Percentiles rank a stretch among this genome's conserved stretches.
Conservation (phyloP, 2,888 invertebrate genomes). For the Hirtodrosophila histrioides region DNA sequence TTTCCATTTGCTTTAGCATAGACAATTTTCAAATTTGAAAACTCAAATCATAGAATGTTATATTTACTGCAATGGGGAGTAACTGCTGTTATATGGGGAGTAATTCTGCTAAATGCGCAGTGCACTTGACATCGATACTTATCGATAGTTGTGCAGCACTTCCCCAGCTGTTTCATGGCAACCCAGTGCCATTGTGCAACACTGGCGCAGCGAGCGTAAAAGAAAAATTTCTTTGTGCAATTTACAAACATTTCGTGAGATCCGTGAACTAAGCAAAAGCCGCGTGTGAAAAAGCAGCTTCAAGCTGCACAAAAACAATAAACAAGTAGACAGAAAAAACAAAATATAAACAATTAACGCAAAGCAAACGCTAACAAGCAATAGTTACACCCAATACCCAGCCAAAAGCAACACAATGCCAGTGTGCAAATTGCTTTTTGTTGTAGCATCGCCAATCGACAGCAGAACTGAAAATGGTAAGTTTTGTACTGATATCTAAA, state of each 20-base stretch:
- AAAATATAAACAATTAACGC: conserved; percentile 16
- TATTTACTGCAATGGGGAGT: background rate
- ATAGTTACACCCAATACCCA: conserved; percentile 1
- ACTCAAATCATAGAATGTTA: too few species aligned
- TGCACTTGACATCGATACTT: conserved; percentile 26
- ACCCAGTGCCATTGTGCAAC: conserved; percentile 49
- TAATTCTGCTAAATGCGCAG: conserved; percentile 15
- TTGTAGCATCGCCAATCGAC: conserved; percentile 44
- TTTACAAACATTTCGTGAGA: conserved; percentile 55
- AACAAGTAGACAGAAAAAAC: conserved; percentile 8
- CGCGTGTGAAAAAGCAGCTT: conserved; percentile 54
- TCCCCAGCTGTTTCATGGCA: conserved; percentile 49
- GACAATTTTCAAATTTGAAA: too few species aligned
- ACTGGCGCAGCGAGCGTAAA: conserved; percentile 56
- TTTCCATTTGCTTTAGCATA: too few species aligned
- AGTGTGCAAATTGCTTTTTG: conserved; percentile 41
- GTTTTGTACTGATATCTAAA: conserved; percentile 21
- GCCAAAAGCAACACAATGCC: conserved; percentile 46
- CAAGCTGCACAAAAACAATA: conserved; percentile 31
- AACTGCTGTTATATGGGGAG: conserved; percentile 17
- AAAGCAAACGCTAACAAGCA: conserved; percentile 6
- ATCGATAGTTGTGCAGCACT: conserved; percentile 41
- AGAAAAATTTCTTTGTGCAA: conserved; percentile 67
- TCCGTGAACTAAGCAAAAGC: conserved; percentile 31
- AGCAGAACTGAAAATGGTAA: conserved; percentile 77